Conservation (phyloP, 1,140 invertebrate species). For the Chionoecetes opilio region DNA sequence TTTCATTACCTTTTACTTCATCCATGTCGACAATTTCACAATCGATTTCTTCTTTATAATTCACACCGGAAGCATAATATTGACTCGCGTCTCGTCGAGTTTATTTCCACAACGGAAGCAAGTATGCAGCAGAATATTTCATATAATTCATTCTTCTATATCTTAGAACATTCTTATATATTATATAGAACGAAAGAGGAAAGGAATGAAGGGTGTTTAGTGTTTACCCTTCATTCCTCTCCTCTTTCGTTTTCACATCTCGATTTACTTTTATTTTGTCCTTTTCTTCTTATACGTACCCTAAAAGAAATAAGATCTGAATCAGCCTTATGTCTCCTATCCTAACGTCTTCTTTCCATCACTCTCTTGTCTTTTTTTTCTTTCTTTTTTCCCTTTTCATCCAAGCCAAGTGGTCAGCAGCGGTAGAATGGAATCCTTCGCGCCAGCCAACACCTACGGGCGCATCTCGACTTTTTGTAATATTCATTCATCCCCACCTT, state of each 20-base stretch:
- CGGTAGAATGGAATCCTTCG: background rate
- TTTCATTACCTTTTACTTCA: background rate
- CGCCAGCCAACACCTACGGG: background rate
- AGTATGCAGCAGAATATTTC: too few relatives aligned
- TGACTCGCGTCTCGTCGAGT: background rate
- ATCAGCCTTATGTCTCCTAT: background rate
- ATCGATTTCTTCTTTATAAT: background rate
- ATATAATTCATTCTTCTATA: too few relatives aligned
- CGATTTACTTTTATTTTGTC: background rate
- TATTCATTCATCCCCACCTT: constrained; percentile 34
- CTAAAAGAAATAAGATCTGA: background rate
- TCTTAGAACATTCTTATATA: too few relatives aligned
- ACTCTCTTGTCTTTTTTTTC: background rate
- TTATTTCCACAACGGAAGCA: background rate
- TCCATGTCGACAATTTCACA: background rate
- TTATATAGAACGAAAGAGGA: too few relatives aligned
- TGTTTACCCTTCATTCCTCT: background rate
- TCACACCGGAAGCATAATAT: background rate
- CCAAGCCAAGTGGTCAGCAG: background rate
- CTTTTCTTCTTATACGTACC: too few relatives aligned
- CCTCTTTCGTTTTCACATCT: background rate
- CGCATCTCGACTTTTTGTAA: background rate
- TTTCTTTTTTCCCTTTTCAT: background rate
- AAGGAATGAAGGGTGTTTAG: too few relatives aligned
- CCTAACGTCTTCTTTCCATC: background rate